Conservation (phyloP, 2,113 vertebrate species). For the Indicator maculatus region DNA sequence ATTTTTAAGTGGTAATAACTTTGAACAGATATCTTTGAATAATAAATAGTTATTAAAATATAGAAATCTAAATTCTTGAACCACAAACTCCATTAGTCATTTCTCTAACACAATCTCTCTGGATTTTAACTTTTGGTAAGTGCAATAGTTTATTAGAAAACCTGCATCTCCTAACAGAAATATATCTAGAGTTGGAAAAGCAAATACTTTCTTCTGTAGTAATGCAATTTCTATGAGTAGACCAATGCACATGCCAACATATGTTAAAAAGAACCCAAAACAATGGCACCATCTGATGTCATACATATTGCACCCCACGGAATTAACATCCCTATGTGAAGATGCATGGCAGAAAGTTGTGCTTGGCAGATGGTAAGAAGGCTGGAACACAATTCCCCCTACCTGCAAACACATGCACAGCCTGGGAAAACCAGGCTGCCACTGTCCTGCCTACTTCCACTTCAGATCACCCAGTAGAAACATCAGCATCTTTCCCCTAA, state of each 20-base stretch:
- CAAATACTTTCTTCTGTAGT: background rate
- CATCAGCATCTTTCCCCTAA: background rate
- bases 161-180: background rate
- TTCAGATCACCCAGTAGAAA: background rate
- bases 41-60: background rate
- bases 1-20: background rate
- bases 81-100: background rate
- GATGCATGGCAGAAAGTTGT: constrained; percentile 58
- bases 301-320: constrained; percentile 17
- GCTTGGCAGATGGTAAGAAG: constrained; percentile 71
- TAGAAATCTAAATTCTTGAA: background rate
- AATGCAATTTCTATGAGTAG: background rate
- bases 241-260: background rate
- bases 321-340: constrained; percentile 63
- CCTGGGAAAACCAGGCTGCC: constrained; percentile 20
- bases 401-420: background rate
- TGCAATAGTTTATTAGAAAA: background rate
- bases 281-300: background rate
- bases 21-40: background rate
- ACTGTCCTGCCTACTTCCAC: constrained; percentile 31
- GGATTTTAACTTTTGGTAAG: background rate
- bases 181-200: background rate
- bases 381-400: constrained; percentile 46
- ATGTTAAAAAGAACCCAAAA: background rate
- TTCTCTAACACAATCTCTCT: background rate